These are phyloP conservation scores for Alosa alosa DNA, from an alignment of 2,113 vertebrate species.

Conservation along the genomic window DNA sequence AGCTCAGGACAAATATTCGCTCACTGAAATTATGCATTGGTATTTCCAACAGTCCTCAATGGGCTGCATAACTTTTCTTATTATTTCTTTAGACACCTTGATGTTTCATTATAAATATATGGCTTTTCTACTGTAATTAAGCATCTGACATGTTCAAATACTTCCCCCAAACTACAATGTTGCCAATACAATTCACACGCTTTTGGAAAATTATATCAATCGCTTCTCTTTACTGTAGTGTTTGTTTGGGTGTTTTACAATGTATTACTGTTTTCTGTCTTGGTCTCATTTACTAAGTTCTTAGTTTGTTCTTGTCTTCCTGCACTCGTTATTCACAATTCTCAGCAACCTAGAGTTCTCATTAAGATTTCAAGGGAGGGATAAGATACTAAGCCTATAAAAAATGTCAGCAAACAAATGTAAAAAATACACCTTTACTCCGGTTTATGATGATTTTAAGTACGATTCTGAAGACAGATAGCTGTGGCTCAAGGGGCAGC, in stretches of 20 bases:
- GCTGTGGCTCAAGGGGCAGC: too few species aligned
- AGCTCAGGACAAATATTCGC: not conserved
- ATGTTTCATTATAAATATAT: not conserved
- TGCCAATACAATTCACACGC: not conserved
- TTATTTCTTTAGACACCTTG: not conserved
- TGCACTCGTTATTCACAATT: not conserved
- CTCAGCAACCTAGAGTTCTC: too few species aligned
- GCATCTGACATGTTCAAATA: not conserved
- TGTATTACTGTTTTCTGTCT: not conserved
- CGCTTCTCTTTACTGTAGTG: too few species aligned
- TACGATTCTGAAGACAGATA: too few species aligned
- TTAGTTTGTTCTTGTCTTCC: not conserved
- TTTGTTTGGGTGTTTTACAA: too few species aligned
- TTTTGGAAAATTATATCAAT: not conserved
- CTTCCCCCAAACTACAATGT: not conserved
- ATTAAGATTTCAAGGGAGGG: too few species aligned
- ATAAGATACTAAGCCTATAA: too few species aligned
- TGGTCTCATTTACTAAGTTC: not conserved
- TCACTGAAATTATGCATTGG: not conserved
- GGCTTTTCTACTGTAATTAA: not conserved
- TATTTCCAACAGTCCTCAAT: not conserved
- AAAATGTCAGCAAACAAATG: too few species aligned
- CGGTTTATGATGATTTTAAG: too few species aligned
- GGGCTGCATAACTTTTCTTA: not conserved
- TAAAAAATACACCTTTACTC: too few species aligned